A percentile compares a stretch with the other conserved stretches of the same genome.
These are phyloP conservation scores for Temnothorax unifasciatus DNA, from an alignment of 2,888 invertebrate genomes.

Conservation along the genomic window DNA sequence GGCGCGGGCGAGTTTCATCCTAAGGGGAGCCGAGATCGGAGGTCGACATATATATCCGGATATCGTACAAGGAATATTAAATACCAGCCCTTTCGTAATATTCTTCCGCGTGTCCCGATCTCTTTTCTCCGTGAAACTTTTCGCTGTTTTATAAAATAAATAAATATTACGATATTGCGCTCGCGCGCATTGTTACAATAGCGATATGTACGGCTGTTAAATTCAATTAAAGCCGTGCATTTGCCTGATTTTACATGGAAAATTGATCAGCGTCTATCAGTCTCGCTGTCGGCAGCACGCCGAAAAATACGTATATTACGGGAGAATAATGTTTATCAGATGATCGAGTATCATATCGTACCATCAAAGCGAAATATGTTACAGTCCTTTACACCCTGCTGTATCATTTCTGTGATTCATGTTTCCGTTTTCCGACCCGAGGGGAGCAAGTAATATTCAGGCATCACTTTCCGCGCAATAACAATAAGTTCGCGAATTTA, in stretches of 20 bases:
- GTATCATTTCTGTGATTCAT: slow-evolving; percentile 37
- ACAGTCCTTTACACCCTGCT: neutral
- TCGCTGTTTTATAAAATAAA: slow-evolving; percentile 12
- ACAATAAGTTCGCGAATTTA: slow-evolving; percentile 45
- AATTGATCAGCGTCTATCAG: slow-evolving; percentile 32
- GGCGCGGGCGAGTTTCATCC: slow-evolving; percentile 4
- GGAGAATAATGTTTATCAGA: slow-evolving; percentile 26
- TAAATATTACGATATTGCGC: neutral
- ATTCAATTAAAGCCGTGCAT: slow-evolving; percentile 33
- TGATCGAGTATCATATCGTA: slow-evolving; percentile 7
- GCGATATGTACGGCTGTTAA: slow-evolving; percentile 26
- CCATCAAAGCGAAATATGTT: slow-evolving; percentile 15
- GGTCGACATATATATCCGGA: slow-evolving; percentile 36
- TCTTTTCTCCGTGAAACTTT: neutral
- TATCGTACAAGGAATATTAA: slow-evolving; percentile 46
- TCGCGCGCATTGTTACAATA: neutral
- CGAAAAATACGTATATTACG: slow-evolving; percentile 14
- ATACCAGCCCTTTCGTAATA: slow-evolving; percentile 2
- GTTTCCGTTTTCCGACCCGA: neutral
- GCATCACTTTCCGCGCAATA: slow-evolving; percentile 26
- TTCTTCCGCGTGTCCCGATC: slow-evolving; percentile 2
- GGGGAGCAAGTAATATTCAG: slow-evolving; percentile 33
- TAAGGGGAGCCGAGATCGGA: slow-evolving; percentile 33
- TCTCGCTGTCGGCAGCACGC: slow-evolving; percentile 2
- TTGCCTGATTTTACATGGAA: slow-evolving; percentile 13